Evolutionary conservation across 2,113 vertebrate species (phyloP), one percentile per base, ranked within the genome.

Genomic region (Sinosuthora webbiana): DNA sequence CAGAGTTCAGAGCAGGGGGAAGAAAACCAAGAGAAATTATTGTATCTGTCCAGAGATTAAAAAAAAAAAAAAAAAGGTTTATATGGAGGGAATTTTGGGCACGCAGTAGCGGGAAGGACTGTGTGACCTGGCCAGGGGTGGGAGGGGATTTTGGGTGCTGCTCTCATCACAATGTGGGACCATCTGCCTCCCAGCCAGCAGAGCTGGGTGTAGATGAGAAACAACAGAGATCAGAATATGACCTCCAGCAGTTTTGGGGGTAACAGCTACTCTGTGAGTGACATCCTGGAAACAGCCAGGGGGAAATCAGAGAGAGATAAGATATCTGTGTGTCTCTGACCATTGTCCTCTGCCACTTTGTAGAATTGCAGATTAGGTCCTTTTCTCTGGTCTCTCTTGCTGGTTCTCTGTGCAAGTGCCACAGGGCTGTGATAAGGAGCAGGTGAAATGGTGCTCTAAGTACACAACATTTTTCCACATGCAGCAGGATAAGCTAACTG

Each of bases 391-490:
- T 68, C 16, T 53, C 62, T 57, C 81, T 69, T 65, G 41, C 45
- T 67, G 84, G 21, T 59, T 84, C n/a, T 75, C 62, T 39, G 13
- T 57, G 69, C 69, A 82, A 80, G 59, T 47, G 89, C 78, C 67
- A 79, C 87, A 80, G 94, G 91, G 82, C 80, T 75, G 47, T 74
- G 93, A 83, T 90, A 89, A 94, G 33, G 39, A 83, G 41, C 21
- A 93, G 76, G 76, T 83, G 67, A 64, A 67, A 89, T 31, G 6
- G 39, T 67, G 59, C 68, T 92, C 35, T 75, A 16, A 60, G 30
- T 23, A 11, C 47, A 22, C 0, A 8, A 13, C 2, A 1, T 62
- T 88, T 86, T 85, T 60, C 63, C 56, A 75, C 35, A 5, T 50
- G 63, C 67, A 92, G 73, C 1, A 1, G 50, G 50, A 42, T 67